These are phyloP conservation scores for Stenchaetothrips biformis DNA, from an alignment of 2,888 invertebrate species.

Conservation along the genomic window DNA sequence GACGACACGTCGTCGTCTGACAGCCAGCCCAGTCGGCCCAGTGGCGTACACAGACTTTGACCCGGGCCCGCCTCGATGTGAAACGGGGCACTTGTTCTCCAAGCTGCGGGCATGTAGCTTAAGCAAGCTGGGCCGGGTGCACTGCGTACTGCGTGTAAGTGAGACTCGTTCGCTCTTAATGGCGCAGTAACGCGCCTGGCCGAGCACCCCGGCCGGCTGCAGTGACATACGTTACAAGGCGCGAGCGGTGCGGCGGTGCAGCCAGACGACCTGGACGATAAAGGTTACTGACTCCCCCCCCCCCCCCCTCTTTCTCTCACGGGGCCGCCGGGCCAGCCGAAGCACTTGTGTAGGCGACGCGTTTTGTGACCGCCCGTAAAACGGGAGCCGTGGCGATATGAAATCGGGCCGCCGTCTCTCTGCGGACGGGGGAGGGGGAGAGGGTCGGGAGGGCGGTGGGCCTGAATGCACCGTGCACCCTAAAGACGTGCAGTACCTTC, in stretches of 20 bases:
- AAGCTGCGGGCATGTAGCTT: no score
- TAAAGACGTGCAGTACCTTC: not conserved
- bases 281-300: not conserved
- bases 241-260: no score
- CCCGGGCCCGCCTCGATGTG: no score
- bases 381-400: constrained; percentile 8
- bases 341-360: constrained; percentile 12
- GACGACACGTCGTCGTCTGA: no score
- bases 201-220: not conserved
- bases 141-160: no score
- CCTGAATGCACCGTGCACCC: not conserved
- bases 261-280: no score
- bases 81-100: no score
- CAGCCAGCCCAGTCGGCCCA: no score
- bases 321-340: not conserved
- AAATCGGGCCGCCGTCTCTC: not conserved
- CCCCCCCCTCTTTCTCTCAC: not conserved
- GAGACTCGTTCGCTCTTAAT: no score
- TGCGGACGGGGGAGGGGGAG: not conserved
- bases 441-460: not conserved
- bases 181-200: no score
- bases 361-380: constrained; percentile 11
- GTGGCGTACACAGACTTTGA: no score
- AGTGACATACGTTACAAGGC: not conserved
- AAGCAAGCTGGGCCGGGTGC: no score